Percentiles rank a stretch among this genome's conserved stretches.
Evolutionary conservation across 2,113 vertebrate species (phyloP).

Genomic region (Seriola dumerili): DNA sequence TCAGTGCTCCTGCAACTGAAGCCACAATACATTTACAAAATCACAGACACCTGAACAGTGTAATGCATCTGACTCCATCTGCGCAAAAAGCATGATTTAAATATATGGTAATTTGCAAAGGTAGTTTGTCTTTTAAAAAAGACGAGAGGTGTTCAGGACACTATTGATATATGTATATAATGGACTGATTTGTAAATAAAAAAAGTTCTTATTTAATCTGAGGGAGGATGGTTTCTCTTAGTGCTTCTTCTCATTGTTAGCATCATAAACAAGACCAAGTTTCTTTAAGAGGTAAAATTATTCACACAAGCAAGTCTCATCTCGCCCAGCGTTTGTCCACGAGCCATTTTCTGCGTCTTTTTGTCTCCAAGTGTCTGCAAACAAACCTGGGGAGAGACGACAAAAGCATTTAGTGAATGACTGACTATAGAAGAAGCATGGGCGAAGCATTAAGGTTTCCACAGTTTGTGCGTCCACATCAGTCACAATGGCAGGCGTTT

Average conservation of each 20-base stretch:
- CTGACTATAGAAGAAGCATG: neutral
- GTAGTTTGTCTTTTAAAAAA: too few relatives aligned
- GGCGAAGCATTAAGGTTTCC: neutral
- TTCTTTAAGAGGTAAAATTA: too few relatives aligned
- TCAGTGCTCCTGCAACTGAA: neutral
- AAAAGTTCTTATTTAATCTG: too few relatives aligned
- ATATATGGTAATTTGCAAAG: neutral
- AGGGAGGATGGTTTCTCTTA: too few relatives aligned
- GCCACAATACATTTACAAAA: too few relatives aligned
- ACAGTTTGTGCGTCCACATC: constrained; percentile 27
- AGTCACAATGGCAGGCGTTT: neutral
- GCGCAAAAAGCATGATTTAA: too few relatives aligned
- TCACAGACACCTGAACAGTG: neutral
- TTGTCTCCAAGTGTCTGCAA: constrained; percentile 17
- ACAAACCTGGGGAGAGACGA: neutral
- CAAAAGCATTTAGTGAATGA: constrained; percentile 10
- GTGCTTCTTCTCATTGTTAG: too few relatives aligned
- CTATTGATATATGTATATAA: too few relatives aligned
- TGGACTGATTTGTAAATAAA: too few relatives aligned
- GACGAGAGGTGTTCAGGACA: too few relatives aligned
- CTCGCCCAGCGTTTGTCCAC: constrained; percentile 26
- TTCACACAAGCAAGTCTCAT: neutral
- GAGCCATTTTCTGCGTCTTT: neutral
- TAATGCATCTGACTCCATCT: neutral
- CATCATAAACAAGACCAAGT: too few relatives aligned